Evolutionary conservation across 2,113 vertebrate genomes (phyloP).

Genomic region (Corythornis vintsioides): DNA sequence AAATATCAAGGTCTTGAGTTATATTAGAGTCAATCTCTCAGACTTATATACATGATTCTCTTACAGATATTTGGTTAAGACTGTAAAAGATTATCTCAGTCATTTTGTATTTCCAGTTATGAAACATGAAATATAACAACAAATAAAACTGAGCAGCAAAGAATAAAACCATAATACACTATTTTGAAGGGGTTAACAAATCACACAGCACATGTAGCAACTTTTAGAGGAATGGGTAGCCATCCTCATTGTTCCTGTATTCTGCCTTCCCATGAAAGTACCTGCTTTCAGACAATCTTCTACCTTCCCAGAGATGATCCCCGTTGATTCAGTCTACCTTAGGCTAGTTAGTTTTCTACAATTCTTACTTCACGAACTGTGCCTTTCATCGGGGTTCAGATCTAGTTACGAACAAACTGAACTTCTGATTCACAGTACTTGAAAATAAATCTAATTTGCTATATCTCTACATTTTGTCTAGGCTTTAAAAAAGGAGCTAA

Average conservation of each 20-base stretch:
- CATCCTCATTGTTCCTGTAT: accelerated
- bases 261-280: neutral
- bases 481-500: neutral
- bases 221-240: neutral
- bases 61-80: neutral
- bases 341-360: neutral
- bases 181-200: neutral
- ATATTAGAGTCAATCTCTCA: neutral
- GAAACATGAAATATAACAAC: neutral
- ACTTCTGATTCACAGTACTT: neutral
- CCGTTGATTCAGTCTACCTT: neutral
- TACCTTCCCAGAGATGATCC: neutral
- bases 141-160: slow-evolving; percentile 9
- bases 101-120: slow-evolving; percentile 37
- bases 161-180: neutral
- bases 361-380: neutral
- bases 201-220: accelerated
- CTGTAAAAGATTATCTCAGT: neutral
- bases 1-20: neutral
- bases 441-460: neutral
- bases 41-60: neutral
- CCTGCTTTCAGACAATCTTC: neutral
- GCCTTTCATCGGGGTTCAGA: neutral
- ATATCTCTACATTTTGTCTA: neutral
- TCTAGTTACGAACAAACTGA: neutral